A percentile compares a stretch with the other conserved stretches of the same genome.
These are phyloP conservation scores for Agapostemon virescens DNA, from an alignment of 2,888 invertebrate genomes.

Conservation along the genomic window DNA sequence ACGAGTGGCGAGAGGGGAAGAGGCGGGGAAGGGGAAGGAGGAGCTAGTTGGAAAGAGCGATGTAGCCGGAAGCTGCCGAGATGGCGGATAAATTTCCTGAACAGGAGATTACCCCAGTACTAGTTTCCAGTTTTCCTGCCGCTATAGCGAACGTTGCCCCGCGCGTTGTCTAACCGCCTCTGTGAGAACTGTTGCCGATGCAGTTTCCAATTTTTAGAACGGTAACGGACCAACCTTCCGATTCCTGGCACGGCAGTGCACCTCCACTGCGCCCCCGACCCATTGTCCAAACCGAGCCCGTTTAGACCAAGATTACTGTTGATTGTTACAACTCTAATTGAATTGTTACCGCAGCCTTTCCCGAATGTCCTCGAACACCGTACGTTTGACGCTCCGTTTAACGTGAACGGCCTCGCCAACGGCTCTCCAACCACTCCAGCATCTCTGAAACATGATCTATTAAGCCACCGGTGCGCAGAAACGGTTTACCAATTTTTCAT, in stretches of 20 bases:
- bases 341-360: not conserved
- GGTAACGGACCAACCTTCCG: slow-evolving; percentile 2
- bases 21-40: not conserved
- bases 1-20: no score
- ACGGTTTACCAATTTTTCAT: not conserved
- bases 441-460: not conserved
- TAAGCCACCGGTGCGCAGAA: not conserved
- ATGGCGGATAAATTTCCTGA: slow-evolving; percentile 76
- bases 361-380: not conserved
- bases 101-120: slow-evolving; percentile 76
- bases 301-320: slow-evolving; percentile 6
- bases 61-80: slow-evolving; percentile 70
- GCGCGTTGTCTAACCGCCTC: slow-evolving; percentile 33
- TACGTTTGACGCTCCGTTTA: not conserved
- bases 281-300: slow-evolving; percentile 9
- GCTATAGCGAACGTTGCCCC: slow-evolving; percentile 65
- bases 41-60: slow-evolving; percentile 64
- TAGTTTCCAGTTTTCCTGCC: slow-evolving; percentile 70
- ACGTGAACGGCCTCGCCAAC: not conserved
- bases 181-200: slow-evolving; percentile 45
- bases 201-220: slow-evolving; percentile 49
- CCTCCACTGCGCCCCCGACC: not conserved
- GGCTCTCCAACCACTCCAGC: not conserved
- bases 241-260: not conserved
- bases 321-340: not conserved